Base-by-base conservation (phyloP, 2,888 invertebrate genomes). In the Micoletzkya japonica region DNA sequence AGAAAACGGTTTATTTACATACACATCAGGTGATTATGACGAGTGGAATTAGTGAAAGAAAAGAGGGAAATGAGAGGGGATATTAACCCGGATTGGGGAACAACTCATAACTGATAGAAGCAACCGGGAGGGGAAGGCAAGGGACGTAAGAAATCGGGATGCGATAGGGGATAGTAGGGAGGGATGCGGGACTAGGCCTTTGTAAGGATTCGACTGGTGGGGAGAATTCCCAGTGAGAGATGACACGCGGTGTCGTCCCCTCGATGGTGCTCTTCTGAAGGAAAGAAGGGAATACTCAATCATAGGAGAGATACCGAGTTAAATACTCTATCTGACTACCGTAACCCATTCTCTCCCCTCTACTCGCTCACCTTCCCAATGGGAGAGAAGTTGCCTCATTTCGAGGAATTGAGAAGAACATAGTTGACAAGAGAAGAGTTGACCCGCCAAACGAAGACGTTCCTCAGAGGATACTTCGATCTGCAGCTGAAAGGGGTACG, bases 161-260 rank as follows among this genome's bases (percentile, higher is more conserved):
- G n/a, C n/a, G n/a, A n/a, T n/a, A 44, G 44, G 10, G 20, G 44
- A 44, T 14, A 44, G 10, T 44, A 44, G 20, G 20, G 30, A 32
- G 37, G n/a, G 37, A 28, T 17, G 24, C 30, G 20, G 7, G 14
- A 32, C 26, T 63, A 63, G 3, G 63, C 63, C 34, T 63, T 63
- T 17, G 63, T 63, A n/a, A 63, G 63, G 30, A 63, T 39, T 50
- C 63, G 30, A 50, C 50, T 63, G 50, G 63, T 50, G 17, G 63
- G 63, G 2, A 63, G 34, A 49, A 63, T 63, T 63, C 63, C 63
- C 20, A 63, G 63, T 32, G 63, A 63, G 34, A 63, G 63, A 63
- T 63, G 63, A 63, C 63, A 63, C 10, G 63, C 63, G 3, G 50
- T 50, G 34, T 63, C 63, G 17, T 63, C 63, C 24, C 63, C 63